Evolutionary conservation across 1,140 invertebrate genomes (phyloP).

Genomic region (Calephelis nemesis): DNA sequence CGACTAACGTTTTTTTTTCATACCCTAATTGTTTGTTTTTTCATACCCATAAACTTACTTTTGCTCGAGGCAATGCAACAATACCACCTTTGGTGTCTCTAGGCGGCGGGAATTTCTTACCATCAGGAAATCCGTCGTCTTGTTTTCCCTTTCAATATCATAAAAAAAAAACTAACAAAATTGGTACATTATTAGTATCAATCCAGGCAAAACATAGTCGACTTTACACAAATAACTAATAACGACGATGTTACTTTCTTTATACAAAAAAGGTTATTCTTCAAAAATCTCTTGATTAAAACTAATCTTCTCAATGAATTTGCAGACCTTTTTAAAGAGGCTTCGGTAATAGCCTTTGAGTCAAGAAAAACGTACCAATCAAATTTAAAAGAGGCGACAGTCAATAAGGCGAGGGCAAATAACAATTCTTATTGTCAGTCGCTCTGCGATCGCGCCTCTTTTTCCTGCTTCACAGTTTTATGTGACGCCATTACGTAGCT

Average conservation of each 20-base stretch:
- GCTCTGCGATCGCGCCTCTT: constrained; percentile 27
- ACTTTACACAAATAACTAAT: too few species aligned
- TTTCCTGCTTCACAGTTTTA: constrained; percentile 26
- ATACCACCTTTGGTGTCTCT: too few species aligned
- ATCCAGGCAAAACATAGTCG: too few species aligned
- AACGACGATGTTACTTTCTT: not conserved
- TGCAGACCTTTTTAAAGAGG: constrained; percentile 19
- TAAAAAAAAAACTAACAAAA: too few species aligned
- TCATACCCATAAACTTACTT: too few species aligned
- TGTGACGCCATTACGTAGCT: constrained; percentile 22
- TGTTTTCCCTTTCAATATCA: too few species aligned
- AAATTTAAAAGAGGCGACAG: constrained; percentile 56
- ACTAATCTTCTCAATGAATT: constrained; percentile 4
- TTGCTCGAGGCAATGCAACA: too few species aligned
- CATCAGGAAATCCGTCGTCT: too few species aligned
- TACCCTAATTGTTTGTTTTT: too few species aligned
- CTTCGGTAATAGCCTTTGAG: constrained; percentile 6
- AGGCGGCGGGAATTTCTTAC: too few species aligned
- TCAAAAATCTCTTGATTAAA: constrained; percentile 3
- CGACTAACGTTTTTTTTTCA: too few species aligned
- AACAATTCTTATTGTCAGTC: constrained; percentile 57
- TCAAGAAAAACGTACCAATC: constrained; percentile 39
- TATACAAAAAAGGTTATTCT: not conserved
- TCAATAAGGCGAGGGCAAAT: constrained; percentile 55
- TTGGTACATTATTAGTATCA: too few species aligned